Conservation (phyloP, 2,113 vertebrate species). For the Pholis gunnellus region DNA sequence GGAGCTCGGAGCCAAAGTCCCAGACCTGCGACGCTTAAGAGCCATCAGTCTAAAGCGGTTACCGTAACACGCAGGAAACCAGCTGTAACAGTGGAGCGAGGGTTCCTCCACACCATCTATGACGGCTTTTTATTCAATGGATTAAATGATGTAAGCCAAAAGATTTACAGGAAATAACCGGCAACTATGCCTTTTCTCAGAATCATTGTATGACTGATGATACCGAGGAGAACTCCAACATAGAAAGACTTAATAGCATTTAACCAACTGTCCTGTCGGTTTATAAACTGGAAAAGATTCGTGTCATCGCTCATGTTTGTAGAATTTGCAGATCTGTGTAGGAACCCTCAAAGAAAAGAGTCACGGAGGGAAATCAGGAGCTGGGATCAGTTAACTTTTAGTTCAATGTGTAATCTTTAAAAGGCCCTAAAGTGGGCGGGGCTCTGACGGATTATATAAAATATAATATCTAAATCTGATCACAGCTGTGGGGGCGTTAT, state of each 20-base stretch:
- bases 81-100: background rate
- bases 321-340: conserved; percentile 1
- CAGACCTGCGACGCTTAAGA: conserved; percentile 42
- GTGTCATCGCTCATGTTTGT: background rate
- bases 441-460: too few species aligned
- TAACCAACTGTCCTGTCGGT: background rate
- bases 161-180: background rate
- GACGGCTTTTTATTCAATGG: background rate
- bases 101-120: conserved; percentile 2
- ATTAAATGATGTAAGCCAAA: background rate
- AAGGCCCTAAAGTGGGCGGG: background rate
- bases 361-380: background rate
- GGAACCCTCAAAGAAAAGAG: conserved; percentile 13
- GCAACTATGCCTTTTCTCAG: too few species aligned
- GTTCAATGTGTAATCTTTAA: background rate
- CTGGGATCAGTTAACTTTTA: conserved; percentile 26
- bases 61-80: conserved; percentile 12
- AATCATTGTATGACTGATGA: too few species aligned
- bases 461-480: background rate
- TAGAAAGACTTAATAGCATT: background rate
- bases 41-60: conserved; percentile 38
- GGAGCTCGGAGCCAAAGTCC: conserved; percentile 36
- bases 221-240: background rate
- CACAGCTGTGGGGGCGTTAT: background rate
- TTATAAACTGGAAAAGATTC: background rate